phyloP scores from a whole-genome alignment of 2,113 vertebrate species.

The Callaeas wilsoni region DNA sequence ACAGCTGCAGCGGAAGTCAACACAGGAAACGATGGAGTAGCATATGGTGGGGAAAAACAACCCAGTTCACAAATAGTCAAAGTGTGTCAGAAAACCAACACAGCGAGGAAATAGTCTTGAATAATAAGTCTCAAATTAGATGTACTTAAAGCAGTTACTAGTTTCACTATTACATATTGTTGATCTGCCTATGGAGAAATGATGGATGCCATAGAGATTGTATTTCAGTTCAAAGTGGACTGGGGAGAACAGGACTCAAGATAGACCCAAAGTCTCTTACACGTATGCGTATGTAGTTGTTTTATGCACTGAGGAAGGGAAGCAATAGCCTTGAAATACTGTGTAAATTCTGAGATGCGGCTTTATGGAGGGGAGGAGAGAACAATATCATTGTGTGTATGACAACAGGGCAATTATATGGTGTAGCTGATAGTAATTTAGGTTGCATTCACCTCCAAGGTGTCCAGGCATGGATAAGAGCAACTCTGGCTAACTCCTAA shows the following conservation, averaged over 20 bases:
- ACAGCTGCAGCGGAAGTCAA: background rate
- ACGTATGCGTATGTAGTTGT: rapidly evolving
- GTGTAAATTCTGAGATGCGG: background rate
- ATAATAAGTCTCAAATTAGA: background rate
- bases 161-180: background rate
- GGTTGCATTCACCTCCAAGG: background rate
- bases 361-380: background rate
- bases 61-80: background rate
- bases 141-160: background rate
- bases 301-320: background rate
- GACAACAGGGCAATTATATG: background rate
- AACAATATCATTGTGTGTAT: background rate
- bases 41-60: background rate
- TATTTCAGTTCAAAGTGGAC: background rate
- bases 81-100: background rate
- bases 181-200: background rate
- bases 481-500: background rate
- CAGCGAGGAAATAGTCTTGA: background rate
- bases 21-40: background rate
- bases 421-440: background rate
- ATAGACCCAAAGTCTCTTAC: background rate
- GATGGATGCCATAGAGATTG: background rate
- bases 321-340: background rate
- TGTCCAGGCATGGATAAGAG: background rate
- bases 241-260: background rate